These are phyloP conservation scores for Zaprionus lachaisei DNA, from an alignment of 1,140 invertebrate genomes.

Conservation along the genomic window DNA sequence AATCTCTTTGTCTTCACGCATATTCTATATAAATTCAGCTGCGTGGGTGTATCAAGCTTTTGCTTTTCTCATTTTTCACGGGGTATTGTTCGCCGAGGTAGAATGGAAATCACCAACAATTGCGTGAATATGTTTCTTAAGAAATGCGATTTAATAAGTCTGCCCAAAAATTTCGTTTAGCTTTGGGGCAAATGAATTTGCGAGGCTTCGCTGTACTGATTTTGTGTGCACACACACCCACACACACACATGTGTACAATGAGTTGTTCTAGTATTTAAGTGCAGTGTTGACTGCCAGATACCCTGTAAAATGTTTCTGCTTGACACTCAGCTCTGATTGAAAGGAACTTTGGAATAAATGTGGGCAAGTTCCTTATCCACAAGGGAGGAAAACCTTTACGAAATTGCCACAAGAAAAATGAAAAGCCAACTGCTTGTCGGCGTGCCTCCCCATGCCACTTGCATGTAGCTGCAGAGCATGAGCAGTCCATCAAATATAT, in stretches of 20 bases:
- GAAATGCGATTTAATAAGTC: conserved; percentile 7
- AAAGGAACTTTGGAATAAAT: too few relatives aligned
- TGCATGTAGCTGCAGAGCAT: too few relatives aligned
- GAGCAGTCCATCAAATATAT: conserved; percentile 1
- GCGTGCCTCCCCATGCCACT: too few relatives aligned
- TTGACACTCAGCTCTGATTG: neutral
- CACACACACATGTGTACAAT: neutral
- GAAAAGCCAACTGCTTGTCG: too few relatives aligned
- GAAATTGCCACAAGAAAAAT: too few relatives aligned
- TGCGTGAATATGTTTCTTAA: conserved; percentile 7
- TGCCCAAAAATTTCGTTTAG: neutral
- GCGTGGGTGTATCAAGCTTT: neutral
- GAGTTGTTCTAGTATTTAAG: neutral
- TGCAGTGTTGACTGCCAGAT: neutral
- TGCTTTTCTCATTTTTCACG: neutral
- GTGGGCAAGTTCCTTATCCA: too few relatives aligned
- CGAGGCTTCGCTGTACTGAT: neutral
- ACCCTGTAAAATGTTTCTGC: neutral
- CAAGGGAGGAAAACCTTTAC: too few relatives aligned
- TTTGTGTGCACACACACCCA: neutral
- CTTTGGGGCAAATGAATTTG: conserved; percentile 4
- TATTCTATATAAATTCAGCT: neutral
- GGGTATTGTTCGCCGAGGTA: neutral
- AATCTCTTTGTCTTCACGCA: conserved; percentile 2
- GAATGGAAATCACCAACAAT: conserved; percentile 6